Base-by-base conservation (phyloP, 1,140 invertebrate genomes). In the Drosophila navojoa region DNA sequence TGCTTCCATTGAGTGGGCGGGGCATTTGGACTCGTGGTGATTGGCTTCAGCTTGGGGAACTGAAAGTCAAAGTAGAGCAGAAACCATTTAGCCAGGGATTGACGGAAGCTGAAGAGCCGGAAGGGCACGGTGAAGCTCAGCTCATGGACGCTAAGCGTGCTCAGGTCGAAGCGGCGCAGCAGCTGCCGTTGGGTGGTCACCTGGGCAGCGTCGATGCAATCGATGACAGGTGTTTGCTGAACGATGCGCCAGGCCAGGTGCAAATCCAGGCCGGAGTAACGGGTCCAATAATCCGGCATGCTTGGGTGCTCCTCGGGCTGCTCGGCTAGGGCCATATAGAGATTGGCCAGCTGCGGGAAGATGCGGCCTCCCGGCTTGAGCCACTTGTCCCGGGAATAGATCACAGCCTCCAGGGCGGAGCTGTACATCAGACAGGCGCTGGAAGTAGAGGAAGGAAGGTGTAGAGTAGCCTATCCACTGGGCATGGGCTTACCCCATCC, bases 351-450 rank as follows among this genome's bases (percentile, higher is more conserved):
- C 13, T 49, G 10, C 0, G 76, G 76, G 35, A 78, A 71, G 7
- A 78, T 72, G n/a, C 7, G 4, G 32, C 76, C 76, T 13, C 27
- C 62, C 0, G 76, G 62, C 62, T 63, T 71, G 4, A 78, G 67
- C 53, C 73, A 78, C 6, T 44, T 72, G 15, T 78, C 68, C 7
- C 76, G 68, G 0, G 73, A 73, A 50, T 44, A 78, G 32, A 78
- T 35, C 11, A 78, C 53, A 9, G 52, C 47, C n/a, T 78, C 76
- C 44, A 78, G 2, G 4, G 22, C 5, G 0, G 61, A 63, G 11
- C 13, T 78, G 42, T 40, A 72, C 76, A 78, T 59, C 0, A 78
- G 58, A 27, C 76, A 78, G 54, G 76, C 73, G 19, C 76, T 78
- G 15, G 0, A 15, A 29, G 19, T 25, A 3, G 1, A 29, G 27